phyloP scores from a whole-genome alignment of 2,797 vertebrate species.

The Cossypha dichroa region DNA sequence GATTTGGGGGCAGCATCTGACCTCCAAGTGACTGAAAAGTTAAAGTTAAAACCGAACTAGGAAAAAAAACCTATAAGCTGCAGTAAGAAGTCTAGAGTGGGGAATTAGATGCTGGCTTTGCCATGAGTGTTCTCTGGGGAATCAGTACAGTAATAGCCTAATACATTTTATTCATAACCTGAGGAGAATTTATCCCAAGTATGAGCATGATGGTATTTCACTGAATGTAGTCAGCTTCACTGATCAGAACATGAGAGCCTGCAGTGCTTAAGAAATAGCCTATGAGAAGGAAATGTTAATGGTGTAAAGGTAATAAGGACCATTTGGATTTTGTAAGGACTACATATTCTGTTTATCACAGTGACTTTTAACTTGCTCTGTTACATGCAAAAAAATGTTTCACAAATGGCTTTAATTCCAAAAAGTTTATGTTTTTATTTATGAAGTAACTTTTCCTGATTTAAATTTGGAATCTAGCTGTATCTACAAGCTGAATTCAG shows the following conservation, averaged over 20 bases:
- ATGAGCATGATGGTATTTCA: background rate
- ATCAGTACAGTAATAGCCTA: background rate
- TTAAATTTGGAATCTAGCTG: background rate
- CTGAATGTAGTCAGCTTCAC: background rate
- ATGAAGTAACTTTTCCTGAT: background rate
- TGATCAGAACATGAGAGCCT: background rate
- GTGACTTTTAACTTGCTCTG: background rate
- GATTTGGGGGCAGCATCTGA: background rate
- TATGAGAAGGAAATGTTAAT: background rate
- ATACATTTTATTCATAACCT: background rate
- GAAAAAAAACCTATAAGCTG: background rate
- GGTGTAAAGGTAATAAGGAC: background rate
- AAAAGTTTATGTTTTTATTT: background rate
- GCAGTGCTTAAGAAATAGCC: background rate
- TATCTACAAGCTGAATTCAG: background rate
- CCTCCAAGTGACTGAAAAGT: background rate
- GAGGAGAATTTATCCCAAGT: conserved; percentile 12
- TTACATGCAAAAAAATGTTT: background rate
- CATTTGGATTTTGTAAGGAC: background rate
- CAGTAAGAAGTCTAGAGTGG: background rate
- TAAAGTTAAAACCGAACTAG: background rate
- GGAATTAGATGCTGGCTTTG: background rate
- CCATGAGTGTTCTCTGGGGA: background rate
- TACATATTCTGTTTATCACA: background rate
- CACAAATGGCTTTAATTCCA: background rate